Base-by-base conservation (phyloP, 2,888 invertebrate genomes). In the Himalopsyche japonica region DNA sequence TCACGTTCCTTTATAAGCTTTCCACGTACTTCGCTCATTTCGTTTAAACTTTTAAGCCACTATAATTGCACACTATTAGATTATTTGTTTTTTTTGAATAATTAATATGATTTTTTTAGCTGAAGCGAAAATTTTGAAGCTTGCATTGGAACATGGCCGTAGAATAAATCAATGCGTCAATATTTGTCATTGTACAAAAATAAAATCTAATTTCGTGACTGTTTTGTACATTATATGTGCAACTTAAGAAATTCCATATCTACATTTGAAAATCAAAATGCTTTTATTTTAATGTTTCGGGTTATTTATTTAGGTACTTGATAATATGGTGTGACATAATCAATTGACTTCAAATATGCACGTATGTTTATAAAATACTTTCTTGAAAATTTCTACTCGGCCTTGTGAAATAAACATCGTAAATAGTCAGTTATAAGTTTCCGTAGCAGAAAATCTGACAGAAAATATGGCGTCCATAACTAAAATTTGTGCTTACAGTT, bases 141-240 rank as follows among this genome's bases (percentile, higher is more conserved):
- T 70, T 70, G 70, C 70, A 70, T 30, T 79, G 76, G 82, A 79
- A 85, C 76, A 81, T 57, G 79, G 78, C 81, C 83, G 47, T 30
- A 49, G 24, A 79, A 76, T 34, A 79, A 82, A 82, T 80, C 79
- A 81, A 76, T 80, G 70, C 30, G 70, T 70, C 79, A 81, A 49
- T 80, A 84, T 77, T 43, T 77, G 77, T 83, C 82, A 64, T 82
- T 85, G 86, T 86, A 87, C 82, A 86, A 87, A 87, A 87, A 87
- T 87, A 87, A 87, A 87, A 82, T 86, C 86, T 87, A 87, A 87
- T 83, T 85, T 81, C 82, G 86, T 82, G 85, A 83, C 76, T 49
- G 81, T 85, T 86, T 87, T 87, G 86, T 87, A 87, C 87, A 87
- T 87, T 43, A 64, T 87, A 83, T 86, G 84, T 87, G 86, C 86